Base-by-base conservation (phyloP, 2,113 vertebrate species). In the Oreocharis arfaki region DNA sequence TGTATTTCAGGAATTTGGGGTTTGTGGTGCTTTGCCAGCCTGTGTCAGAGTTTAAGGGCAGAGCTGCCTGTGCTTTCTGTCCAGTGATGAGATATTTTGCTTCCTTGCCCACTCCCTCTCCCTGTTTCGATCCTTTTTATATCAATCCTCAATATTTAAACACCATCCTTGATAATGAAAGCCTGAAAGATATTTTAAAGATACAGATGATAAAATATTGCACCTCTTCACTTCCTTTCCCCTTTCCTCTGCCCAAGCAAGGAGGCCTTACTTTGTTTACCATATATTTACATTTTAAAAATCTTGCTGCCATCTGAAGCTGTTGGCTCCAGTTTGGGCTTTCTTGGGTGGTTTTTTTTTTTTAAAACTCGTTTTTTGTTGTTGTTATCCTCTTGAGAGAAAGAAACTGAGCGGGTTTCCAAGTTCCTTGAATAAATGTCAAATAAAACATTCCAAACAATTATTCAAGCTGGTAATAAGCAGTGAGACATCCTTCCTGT, bases 401-500 rank as follows among this genome's bases (percentile, higher is more conserved):
- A 67, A 81, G 88, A 96, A 94, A 60, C 79, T 3, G 5, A 18
- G 12, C 4, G 83, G 52, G 60, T 73, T 93, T 88, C 86, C 90
- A 90, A 96, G 92, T 41, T 79, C 88, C 88, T 87, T 64, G 88
- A 87, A 81, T 64, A 79, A 71, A 95, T 24, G 88, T 97, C 95
- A 92, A 89, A 90, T 94, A 79, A 95, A 90, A 61, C 90, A 93
- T 87, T 84, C 93, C 88, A 84, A 78, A 20, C 92, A 78, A 93
- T 95, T 92, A 90, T 84, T 96, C 93, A 78, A 64, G 86, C 86
- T 93, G 93, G 69, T 94, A 96, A 94, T 90, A 75, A 90, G 93
- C 95, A 94, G 52, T 35, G 85, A 93, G 95, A 96, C 93, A 95
- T 95, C 90, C 96, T 95, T 95, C 95, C 95, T 96, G 90, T 74